Evolutionary conservation across 2,797 vertebrate species (phyloP), one percentile per base, ranked within the genome.

Genomic region (Denticeps clupeoides): DNA sequence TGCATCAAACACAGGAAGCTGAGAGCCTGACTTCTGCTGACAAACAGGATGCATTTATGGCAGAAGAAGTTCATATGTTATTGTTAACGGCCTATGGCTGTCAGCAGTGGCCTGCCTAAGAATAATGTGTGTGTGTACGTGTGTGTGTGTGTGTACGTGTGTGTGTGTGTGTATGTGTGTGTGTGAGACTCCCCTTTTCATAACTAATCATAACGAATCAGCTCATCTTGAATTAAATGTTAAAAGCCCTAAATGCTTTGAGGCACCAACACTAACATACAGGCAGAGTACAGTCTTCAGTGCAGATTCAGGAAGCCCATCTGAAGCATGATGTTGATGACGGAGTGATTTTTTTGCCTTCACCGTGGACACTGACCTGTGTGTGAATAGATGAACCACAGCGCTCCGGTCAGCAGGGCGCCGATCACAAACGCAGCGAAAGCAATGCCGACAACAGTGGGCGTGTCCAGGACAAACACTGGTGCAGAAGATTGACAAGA

Each of bases 331-430:
- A n/a, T n/a, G n/a, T n/a, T n/a, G n/a, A n/a, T n/a, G n/a, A n/a
- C n/a, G n/a, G n/a, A n/a, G n/a, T n/a, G n/a, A n/a, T n/a, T n/a
- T n/a, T n/a, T n/a, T n/a, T n/a, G n/a, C n/a, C n/a, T n/a, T n/a
- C n/a, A n/a, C n/a, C n/a, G n/a, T n/a, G 44, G 5, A 10, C 0
- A 69, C 83, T 60, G 60, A 97, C 95, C 91, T 82, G 95, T 99
- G 77, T 86, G 92, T 0, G 93, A 88, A 69, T 99, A 95, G 82
- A 99, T 97, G 52, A 90, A 97, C 95, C 95, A 99, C 60, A 99
- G 74, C 1, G 92, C 92, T 55, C 91, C 95, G 0, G 90, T 99
- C 55, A 99, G 74, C 64, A 97, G 79, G 10, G 89, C 93, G 12
- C 95, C 95, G 0, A 99, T 97, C 11, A 93, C 76, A 27, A 99